Base-by-base conservation (phyloP, 2,797 vertebrate genomes). In the Labeo calbasu region DNA sequence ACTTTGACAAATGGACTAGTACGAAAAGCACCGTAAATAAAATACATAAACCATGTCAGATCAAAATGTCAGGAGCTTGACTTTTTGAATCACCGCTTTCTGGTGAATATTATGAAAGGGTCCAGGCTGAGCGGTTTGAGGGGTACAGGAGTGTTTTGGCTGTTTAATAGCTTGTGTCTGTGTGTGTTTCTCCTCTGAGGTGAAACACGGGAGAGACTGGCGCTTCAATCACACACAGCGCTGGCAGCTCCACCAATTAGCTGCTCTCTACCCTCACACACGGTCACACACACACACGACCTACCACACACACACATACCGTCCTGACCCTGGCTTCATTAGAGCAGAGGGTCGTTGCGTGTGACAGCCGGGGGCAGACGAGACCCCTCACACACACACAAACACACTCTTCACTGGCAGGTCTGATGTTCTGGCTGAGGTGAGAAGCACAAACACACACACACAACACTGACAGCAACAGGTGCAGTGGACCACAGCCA, bases 201-300 rank as follows among this genome's bases (percentile, higher is more conserved):
- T 87, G 87, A 90, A 92, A 93, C 91, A 93, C 90, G 90, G 84
- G 81, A 88, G 79, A 85, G 88, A 88, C 86, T 91, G 92, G 92
- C 90, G 87, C 92, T 94, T 94, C 94, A 94, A 93, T 93, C 93
- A 92, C 90, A 90, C 90, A 90, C 90, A 92, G 90, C 92, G 86
- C 72, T 63, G 46, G 32, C 78, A 92, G 92, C 92, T 92, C 90
- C 90, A 93, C 94, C 94, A 94, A 95, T 95, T 95, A 95, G 92
- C 92, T 90, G 85, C 92, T 92, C 92, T 86, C 91, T 89, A 91
- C 89, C 46, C 19, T 51, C 61, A 77, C 78, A 88, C 91, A 92
- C 2, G 53, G 19, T 55, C 93, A 92, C 92, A 92, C 91, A 50
- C 32, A 48, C 15, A 46, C 93, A 91, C 92, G 43, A 43, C 43